Conservation (phyloP, 1,140 invertebrate species). For the Diorhabda sublineata region DNA sequence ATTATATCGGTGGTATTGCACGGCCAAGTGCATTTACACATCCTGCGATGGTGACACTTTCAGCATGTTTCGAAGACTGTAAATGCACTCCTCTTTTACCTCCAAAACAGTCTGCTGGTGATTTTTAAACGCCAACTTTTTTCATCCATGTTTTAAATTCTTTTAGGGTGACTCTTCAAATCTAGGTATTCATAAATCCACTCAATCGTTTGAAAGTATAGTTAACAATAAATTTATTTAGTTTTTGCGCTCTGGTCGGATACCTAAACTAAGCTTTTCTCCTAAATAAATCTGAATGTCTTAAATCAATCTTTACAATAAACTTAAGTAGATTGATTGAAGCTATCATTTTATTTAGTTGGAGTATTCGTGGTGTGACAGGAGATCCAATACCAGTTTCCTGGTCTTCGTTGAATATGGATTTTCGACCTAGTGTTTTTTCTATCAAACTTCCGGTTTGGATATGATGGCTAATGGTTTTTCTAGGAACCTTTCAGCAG, state of each 20-base stretch:
- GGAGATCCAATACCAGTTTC: no score
- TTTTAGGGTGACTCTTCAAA: conserved; percentile 34
- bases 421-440: no score
- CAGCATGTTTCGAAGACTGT: no score
- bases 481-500: no score
- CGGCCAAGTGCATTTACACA: no score
- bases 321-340: no score
- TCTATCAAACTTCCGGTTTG: no score
- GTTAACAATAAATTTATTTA: conserved; percentile 37
- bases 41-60: no score
- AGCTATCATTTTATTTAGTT: background rate
- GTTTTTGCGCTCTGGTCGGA: conserved; percentile 36
- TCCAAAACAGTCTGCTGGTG: conserved; percentile 41
- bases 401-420: no score
- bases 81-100: conserved; percentile 35
- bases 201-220: conserved; percentile 35
- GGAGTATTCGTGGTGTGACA: no score
- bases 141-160: conserved; percentile 46
- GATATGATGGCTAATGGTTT: no score
- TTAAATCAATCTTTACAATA: background rate
- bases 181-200: conserved; percentile 25
- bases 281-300: conserved; percentile 26
- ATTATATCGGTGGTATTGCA: no score
- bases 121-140: conserved; percentile 40
- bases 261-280: conserved; percentile 38